phyloP scores from a whole-genome alignment of 2,797 vertebrate genomes.

The Apogon hyalosoma region DNA sequence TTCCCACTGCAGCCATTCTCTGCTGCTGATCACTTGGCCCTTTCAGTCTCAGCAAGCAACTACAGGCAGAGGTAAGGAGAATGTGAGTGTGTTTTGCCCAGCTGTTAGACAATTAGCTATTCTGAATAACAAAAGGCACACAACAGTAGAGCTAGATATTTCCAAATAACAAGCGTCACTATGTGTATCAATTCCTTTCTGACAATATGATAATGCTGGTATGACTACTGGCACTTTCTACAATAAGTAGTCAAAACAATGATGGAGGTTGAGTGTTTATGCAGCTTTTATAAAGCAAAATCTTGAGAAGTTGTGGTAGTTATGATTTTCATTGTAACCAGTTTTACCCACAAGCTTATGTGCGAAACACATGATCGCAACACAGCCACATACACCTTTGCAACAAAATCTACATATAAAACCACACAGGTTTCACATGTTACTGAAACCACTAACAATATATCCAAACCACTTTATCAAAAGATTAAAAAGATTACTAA shows the following conservation, averaged over 20 bases:
- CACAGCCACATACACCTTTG: neutral
- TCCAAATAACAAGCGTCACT: neutral
- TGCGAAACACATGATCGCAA: neutral
- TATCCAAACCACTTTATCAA: neutral
- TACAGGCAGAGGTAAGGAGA: slow-evolving; percentile 67
- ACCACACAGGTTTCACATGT: neutral
- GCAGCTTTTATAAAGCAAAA: neutral
- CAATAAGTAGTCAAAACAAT: slow-evolving; percentile 11
- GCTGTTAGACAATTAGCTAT: slow-evolving; percentile 24
- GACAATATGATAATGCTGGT: slow-evolving; percentile 4
- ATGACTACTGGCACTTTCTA: neutral
- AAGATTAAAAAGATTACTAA: neutral
- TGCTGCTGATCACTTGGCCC: slow-evolving; percentile 76
- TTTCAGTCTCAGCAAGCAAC: slow-evolving; percentile 81
- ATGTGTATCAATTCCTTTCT: slow-evolving; percentile 1
- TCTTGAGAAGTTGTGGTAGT: neutral
- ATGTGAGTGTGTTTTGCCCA: slow-evolving; percentile 41
- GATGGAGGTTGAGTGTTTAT: neutral
- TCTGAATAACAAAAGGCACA: slow-evolving; percentile 14
- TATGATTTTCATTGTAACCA: neutral
- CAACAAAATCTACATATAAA: neutral
- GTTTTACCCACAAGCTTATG: neutral
- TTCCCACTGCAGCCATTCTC: slow-evolving; percentile 95
- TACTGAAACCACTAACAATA: neutral
- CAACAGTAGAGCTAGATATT: neutral